These are phyloP conservation scores for Tinea trinotella DNA, from an alignment of 2,888 invertebrate species.

Conservation along the genomic window DNA sequence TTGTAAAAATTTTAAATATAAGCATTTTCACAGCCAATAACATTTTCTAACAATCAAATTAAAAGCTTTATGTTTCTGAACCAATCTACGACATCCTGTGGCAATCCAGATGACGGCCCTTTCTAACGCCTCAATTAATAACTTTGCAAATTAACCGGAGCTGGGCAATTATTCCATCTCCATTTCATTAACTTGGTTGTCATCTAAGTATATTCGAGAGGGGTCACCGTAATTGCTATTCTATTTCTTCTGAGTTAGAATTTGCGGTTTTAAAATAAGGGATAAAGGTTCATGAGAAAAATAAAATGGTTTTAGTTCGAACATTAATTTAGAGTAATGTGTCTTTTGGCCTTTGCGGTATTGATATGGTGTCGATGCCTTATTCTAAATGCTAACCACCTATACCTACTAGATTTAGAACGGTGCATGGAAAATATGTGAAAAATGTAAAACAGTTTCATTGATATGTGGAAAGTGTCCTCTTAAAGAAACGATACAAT, in stretches of 20 bases:
- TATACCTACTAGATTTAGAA: conserved; percentile 20
- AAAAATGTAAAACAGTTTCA: conserved; percentile 1
- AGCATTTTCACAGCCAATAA: neutral
- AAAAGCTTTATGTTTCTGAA: neutral
- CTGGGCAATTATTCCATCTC: conserved; percentile 62
- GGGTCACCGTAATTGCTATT: conserved; percentile 34
- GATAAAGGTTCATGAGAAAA: neutral
- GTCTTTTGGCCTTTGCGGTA: too few species aligned
- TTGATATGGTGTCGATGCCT: conserved; percentile 29
- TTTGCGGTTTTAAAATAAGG: neutral
- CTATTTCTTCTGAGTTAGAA: neutral
- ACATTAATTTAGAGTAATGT: too few species aligned
- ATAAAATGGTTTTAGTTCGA: too few species aligned
- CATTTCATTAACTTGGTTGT: conserved; percentile 48
- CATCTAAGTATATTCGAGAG: conserved; percentile 30
- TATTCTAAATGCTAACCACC: conserved; percentile 26
- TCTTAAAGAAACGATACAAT: neutral
- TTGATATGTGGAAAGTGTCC: conserved; percentile 9
- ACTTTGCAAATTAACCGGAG: conserved; percentile 62
- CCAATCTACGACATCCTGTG: neutral
- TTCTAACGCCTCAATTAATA: conserved; percentile 60
- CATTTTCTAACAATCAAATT: neutral
- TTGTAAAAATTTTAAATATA: neutral
- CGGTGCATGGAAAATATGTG: neutral
- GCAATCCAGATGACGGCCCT: conserved; percentile 52